Evolutionary conservation across 2,797 vertebrate genomes (phyloP).

Genomic region (Sebastes baramenuke): DNA sequence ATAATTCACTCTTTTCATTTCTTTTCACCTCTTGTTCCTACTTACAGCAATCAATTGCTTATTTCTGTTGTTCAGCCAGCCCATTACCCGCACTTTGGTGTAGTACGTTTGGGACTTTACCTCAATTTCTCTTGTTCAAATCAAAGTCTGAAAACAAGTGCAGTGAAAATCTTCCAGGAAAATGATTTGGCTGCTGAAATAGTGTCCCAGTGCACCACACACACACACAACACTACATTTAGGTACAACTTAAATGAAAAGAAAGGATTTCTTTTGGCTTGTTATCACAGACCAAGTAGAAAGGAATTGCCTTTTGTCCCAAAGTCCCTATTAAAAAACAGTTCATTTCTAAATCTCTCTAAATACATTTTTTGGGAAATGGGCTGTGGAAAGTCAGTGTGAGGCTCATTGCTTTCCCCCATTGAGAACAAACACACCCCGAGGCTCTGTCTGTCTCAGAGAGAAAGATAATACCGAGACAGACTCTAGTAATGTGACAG

Average conservation of each 20-base stretch:
- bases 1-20: not conserved
- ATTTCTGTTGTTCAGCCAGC: constrained; percentile 21
- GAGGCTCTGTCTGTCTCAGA: constrained; percentile 44
- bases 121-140: constrained; percentile 11
- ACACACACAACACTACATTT: not conserved
- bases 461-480: constrained; percentile 42
- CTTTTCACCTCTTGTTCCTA: not conserved
- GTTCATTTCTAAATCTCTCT: constrained; percentile 42
- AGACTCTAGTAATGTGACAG: constrained; percentile 37
- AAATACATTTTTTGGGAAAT: constrained; percentile 59
- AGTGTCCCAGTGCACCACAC: not conserved
- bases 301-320: constrained; percentile 6
- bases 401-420: constrained; percentile 57
- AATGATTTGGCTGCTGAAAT: not conserved
- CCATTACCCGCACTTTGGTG: constrained; percentile 2
- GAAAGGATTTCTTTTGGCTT: not conserved
- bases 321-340: constrained; percentile 24
- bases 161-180: not conserved
- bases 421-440: constrained; percentile 43
- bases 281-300: not conserved
- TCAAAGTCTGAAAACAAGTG: constrained; percentile 7
- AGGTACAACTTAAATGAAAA: not conserved
- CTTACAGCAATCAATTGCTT: constrained; percentile 26
- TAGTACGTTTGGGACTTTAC: constrained; percentile 11
- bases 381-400: constrained; percentile 46